Base-by-base conservation (phyloP, 2,113 vertebrate species). In the Nothobranchius furzeri region DNA sequence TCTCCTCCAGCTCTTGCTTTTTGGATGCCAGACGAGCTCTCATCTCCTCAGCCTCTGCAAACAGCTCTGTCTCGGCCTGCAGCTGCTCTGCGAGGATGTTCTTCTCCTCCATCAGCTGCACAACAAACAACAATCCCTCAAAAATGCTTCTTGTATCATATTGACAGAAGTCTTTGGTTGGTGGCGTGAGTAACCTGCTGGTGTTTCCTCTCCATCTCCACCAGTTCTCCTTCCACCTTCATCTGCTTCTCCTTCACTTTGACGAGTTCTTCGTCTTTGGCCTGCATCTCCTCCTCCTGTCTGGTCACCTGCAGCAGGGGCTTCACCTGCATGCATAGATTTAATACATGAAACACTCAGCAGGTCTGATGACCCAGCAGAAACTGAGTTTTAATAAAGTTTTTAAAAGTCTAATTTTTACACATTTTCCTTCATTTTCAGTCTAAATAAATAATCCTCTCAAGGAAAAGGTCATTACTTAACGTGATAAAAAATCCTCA, bases 11-110 rank as follows among this genome's bases (percentile, higher is more conserved):
- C 69, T 98, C 97, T 60, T 99, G 98, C 66, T 99, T 99, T 77
- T 98, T 99, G 30, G 95, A 95, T 5, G 96, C 96, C 12, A 99
- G 87, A 0, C 97, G 94, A 47, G 97, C 95, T 67, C 98, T 94
- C 96, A 99, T 99, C 93, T 99, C 97, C 79, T 99, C 98, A 0
- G 96, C 96, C 86, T 99, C 98, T 0, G 96, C 97, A 14, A 99
- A 99, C 72, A 99, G 95, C 89, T 99, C 98, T 0, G 97, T 99
- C 92, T 99, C 98, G 0, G 98, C 98, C 83, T 99, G 98, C 0
- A 99, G 92, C 82, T 99, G 98, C 87, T 99, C 97, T 0, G 98
- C 95, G 8, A 99, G 93, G 85, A 99, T 98, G 69, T 95, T 98
- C 92, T 99, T 99, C 92, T 99, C 98, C 86, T 99, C 98, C 46